Base-by-base conservation (phyloP, 2,888 invertebrate species). In the Sycophila texana region DNA sequence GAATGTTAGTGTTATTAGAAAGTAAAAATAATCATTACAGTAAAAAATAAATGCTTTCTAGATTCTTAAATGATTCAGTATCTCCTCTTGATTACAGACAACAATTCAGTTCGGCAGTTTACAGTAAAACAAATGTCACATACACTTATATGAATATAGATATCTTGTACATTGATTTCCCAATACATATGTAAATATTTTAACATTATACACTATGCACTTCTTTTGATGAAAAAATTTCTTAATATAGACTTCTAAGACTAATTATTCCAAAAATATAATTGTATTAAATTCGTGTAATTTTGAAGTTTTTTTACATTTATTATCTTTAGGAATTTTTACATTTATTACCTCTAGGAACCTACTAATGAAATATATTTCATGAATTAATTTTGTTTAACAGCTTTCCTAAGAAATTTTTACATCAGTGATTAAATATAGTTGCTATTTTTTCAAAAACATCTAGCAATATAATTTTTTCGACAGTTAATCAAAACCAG, bases 341-440 rank as follows among this genome's bases (percentile, higher is more conserved):
- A n/a, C 5, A n/a, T 10, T 63, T 47, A 47, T 39, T n/a, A 39
- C n/a, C n/a, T 12, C 55, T 14, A 7, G 57, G 39, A 39, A 39
- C 39, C 39, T 39, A 39, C 39, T 39, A 39, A 39, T 39, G 61
- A 68, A 70, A 61, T 55, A 55, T 68, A 20, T 22, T 3, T 3
- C 14, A 4, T 26, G 5, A 4, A 60, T 60, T 14, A 10, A 30
- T 18, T 68, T 26, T 68, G 18, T 55, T 55, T 0, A 53, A 68
- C 5, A 68, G 12, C 18, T 63, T 74, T 49, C 26, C 16, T 73
- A 55, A 74, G 65, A 74, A 74, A 74, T 65, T 74, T 65, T 74
- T 74, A 47, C 39, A 55, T 73, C 70, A 22, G 7, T 39, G 39
- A 39, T 10, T n/a, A 73, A 18, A 61, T 53, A 53, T 18, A 18